These are phyloP conservation scores for Norana najaformis DNA, from an alignment of 2,888 invertebrate genomes.

Conservation along the genomic window DNA sequence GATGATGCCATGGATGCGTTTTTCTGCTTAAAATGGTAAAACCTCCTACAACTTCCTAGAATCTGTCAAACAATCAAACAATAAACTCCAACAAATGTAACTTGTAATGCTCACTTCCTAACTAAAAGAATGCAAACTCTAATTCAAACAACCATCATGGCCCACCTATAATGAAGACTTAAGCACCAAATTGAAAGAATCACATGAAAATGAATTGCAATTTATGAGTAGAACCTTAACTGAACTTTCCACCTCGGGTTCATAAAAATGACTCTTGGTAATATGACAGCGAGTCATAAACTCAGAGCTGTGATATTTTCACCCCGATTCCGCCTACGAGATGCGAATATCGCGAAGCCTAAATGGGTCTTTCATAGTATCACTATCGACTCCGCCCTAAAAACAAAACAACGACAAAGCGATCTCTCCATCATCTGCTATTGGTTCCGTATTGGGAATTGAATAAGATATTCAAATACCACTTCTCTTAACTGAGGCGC, in stretches of 20 bases:
- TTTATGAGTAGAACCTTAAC: neutral
- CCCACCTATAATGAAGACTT: neutral
- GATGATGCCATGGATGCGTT: slow-evolving; percentile 33
- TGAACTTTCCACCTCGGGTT: neutral
- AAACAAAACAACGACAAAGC: neutral
- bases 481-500: neutral
- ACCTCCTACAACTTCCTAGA: slow-evolving; percentile 7
- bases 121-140: neutral
- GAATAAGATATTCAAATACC: neutral
- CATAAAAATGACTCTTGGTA: neutral
- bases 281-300: neutral
- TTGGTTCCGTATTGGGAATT: neutral
- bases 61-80: neutral
- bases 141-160: neutral
- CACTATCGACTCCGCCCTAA: neutral
- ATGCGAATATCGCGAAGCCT: neutral
- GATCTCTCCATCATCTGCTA: neutral
- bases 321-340: neutral
- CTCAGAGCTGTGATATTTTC: neutral
- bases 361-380: neutral
- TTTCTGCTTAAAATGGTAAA: neutral
- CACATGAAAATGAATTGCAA: neutral
- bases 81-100: neutral
- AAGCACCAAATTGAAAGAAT: neutral
- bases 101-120: neutral